These are phyloP conservation scores for Rhynchophorus ferrugineus DNA, from an alignment of 1,140 invertebrate genomes.

Conservation along the genomic window DNA sequence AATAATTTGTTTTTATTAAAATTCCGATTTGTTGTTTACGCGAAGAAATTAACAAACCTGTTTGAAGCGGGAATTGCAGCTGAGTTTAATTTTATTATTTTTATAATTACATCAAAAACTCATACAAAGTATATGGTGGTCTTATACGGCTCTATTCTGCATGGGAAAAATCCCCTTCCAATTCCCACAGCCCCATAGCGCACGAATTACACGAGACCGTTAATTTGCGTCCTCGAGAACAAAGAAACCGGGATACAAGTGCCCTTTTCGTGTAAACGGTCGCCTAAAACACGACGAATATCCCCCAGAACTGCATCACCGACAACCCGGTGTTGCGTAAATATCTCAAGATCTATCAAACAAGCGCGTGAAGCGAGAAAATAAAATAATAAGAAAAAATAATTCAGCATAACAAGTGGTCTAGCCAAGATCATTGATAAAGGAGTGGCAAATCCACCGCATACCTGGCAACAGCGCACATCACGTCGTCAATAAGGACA, in stretches of 20 bases:
- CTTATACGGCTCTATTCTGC: too few species aligned
- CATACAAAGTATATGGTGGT: too few species aligned
- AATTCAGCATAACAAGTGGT: slow-evolving; percentile 18
- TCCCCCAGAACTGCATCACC: background rate
- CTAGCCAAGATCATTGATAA: slow-evolving; percentile 16
- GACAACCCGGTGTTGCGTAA: background rate
- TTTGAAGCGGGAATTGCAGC: too few species aligned
- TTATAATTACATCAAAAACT: too few species aligned
- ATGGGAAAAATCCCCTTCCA: too few species aligned
- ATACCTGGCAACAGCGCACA: slow-evolving; percentile 13
- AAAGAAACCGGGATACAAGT: slow-evolving; percentile 11
- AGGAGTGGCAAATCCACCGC: slow-evolving; percentile 20
- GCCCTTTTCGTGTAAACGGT: too few species aligned
- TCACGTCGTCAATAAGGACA: slow-evolving; percentile 25
- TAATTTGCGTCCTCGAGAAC: slow-evolving; percentile 9
- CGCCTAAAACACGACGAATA: slow-evolving; percentile 1
- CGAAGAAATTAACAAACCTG: too few species aligned
- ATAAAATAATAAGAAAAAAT: background rate
- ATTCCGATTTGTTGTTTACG: too few species aligned
- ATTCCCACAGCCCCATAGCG: too few species aligned
- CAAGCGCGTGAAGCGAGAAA: background rate
- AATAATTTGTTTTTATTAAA: too few species aligned
- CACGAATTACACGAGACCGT: too few species aligned
- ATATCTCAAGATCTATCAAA: background rate
- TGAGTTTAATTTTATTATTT: too few species aligned